Conservation (phyloP, 2,888 invertebrate species). For the Epirrita christyi region DNA sequence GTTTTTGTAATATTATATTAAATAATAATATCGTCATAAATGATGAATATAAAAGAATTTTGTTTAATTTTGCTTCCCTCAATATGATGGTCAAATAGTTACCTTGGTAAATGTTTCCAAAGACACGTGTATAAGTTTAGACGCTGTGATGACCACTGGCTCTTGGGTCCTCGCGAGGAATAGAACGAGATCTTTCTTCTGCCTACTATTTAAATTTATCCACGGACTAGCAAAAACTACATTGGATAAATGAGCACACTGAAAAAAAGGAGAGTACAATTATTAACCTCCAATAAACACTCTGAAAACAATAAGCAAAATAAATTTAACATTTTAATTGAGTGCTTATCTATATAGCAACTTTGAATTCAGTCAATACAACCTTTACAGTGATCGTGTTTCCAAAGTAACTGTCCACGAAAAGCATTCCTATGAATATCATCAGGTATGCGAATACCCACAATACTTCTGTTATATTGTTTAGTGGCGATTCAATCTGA, state of each 20-base stretch:
- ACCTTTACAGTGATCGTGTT: slow-evolving; percentile 59
- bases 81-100: slow-evolving; percentile 22
- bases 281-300: too few relatives aligned
- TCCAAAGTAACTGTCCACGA: slow-evolving; percentile 62
- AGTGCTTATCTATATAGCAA: too few relatives aligned
- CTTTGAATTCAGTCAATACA: slow-evolving; percentile 8
- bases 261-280: slow-evolving; percentile 36
- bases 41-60: neutral
- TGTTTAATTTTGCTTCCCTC: neutral
- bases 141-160: slow-evolving; percentile 54
- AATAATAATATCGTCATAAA: too few relatives aligned
- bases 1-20: too few relatives aligned
- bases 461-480: slow-evolving; percentile 49
- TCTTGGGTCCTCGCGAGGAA: slow-evolving; percentile 58
- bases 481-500: slow-evolving; percentile 57
- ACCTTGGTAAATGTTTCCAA: slow-evolving; percentile 63
- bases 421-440: slow-evolving; percentile 50
- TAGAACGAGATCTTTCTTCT: slow-evolving; percentile 52
- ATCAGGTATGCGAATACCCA: slow-evolving; percentile 56
- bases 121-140: slow-evolving; percentile 54
- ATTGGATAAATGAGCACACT: slow-evolving; percentile 55
- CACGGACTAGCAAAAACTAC: slow-evolving; percentile 53
- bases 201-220: slow-evolving; percentile 45
- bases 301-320: too few relatives aligned
- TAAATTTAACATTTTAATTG: too few relatives aligned